phyloP scores from a whole-genome alignment of 2,888 invertebrate species.

The Sialis fuliginosa region DNA sequence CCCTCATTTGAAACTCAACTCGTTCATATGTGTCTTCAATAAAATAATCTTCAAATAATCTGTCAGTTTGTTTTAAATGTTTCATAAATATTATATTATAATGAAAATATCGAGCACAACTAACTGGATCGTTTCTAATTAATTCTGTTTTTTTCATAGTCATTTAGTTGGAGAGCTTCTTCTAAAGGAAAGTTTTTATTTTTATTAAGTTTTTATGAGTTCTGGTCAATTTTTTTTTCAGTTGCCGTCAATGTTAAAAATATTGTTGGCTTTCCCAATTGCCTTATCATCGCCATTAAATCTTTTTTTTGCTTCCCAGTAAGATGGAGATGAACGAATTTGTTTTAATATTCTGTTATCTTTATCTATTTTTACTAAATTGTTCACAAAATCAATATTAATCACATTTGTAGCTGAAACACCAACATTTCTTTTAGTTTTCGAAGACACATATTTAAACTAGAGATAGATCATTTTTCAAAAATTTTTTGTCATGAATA shows the following conservation, averaged over 20 bases:
- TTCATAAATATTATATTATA: conserved; percentile 10
- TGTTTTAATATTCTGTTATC: too few relatives aligned
- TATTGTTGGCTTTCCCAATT: background rate
- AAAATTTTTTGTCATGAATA: conserved; percentile 11
- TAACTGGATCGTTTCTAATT: conserved; percentile 10
- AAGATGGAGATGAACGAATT: conserved; percentile 4
- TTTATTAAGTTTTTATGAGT: background rate
- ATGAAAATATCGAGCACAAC: too few relatives aligned
- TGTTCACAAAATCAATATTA: background rate
- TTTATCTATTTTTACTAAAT: too few relatives aligned
- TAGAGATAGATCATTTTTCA: conserved; percentile 7
- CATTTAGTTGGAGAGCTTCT: conserved; percentile 2
- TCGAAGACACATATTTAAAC: conserved; percentile 10
- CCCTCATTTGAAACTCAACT: conserved; percentile 13
- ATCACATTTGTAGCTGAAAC: conserved; percentile 6
- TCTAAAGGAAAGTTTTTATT: conserved; percentile 2
- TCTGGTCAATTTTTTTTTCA: too few relatives aligned
- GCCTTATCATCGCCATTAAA: conserved; percentile 11
- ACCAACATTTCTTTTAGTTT: conserved; percentile 3
- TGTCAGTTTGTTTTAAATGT: conserved; percentile 5
- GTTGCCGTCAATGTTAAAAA: too few relatives aligned
- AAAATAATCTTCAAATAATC: conserved; percentile 4
- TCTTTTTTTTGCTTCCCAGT: conserved; percentile 10
- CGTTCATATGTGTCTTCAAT: conserved; percentile 9
- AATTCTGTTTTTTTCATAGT: conserved; percentile 9